phyloP scores from a whole-genome alignment of 2,797 vertebrate genomes.

The Streptopelia turtur region DNA sequence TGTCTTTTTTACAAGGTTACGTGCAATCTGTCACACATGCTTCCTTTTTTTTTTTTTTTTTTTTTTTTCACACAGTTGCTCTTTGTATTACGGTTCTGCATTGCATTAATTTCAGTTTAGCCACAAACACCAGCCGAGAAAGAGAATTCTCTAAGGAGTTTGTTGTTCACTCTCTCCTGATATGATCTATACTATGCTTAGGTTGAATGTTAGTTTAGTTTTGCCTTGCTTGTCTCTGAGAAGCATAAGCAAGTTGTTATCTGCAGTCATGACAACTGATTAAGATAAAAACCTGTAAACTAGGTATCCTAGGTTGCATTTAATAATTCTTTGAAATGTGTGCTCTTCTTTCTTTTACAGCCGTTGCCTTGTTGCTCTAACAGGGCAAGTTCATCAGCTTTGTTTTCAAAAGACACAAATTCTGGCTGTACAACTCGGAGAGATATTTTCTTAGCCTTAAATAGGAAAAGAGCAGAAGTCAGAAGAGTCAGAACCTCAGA shows the following conservation, averaged over 20 bases:
- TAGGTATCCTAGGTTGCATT: background rate
- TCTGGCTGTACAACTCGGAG: background rate
- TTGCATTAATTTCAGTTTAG: conserved; percentile 3
- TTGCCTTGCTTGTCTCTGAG: background rate
- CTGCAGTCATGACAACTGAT: background rate
- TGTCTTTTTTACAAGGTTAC: conserved; percentile 14
- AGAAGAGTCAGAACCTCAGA: conserved; percentile 1
- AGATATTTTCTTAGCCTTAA: conserved; percentile 15
- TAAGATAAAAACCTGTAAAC: background rate
- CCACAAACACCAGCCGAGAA: conserved; percentile 13
- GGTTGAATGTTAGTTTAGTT: conserved; percentile 12
- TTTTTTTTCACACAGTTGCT: background rate
- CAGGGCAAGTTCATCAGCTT: background rate
- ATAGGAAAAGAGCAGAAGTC: background rate
- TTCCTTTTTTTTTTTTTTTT: conserved; percentile 11
- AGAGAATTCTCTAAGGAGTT: background rate
- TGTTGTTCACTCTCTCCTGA: background rate
- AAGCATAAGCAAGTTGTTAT: background rate
- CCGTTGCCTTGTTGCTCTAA: background rate
- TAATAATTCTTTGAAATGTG: background rate
- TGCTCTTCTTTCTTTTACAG: background rate
- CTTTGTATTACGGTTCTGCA: conserved; percentile 3
- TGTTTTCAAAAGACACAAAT: background rate
- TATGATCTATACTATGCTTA: background rate
- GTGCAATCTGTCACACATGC: conserved; percentile 16